Evolutionary conservation across 2,888 invertebrate species (phyloP).

Genomic region (Hybos culiciformis): DNA sequence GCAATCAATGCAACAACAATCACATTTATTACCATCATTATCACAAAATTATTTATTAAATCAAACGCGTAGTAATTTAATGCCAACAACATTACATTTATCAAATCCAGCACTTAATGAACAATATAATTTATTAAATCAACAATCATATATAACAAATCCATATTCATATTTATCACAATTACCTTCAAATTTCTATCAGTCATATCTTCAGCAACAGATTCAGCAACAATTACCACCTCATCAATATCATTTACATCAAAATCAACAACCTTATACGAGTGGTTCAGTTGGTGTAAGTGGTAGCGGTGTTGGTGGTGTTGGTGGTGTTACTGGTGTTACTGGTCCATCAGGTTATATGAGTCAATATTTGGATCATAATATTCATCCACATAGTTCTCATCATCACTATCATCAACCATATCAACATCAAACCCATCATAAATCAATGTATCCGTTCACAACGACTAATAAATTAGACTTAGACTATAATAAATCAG

Average conservation of each 20-base stretch:
- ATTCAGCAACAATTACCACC: constrained; percentile 28
- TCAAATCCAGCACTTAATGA: constrained; percentile 30
- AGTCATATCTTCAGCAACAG: constrained; percentile 17
- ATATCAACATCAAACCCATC: constrained; percentile 15
- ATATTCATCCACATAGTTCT: constrained; percentile 17
- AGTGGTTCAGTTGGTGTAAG: constrained; percentile 21
- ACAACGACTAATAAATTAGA: constrained; percentile 39
- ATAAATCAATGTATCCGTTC: constrained; percentile 26
- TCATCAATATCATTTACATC: constrained; percentile 15
- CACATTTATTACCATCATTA: constrained; percentile 24
- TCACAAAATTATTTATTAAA: constrained; percentile 15
- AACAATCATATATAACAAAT: constrained; percentile 32
- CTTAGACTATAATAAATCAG: constrained; percentile 37
- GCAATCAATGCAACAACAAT: constrained; percentile 19
- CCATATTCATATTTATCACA: constrained; percentile 22
- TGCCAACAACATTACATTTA: constrained; percentile 32
- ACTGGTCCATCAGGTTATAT: constrained; percentile 12
- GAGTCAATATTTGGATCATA: constrained; percentile 20
- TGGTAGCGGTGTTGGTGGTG: constrained; percentile 16
- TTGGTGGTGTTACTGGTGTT: constrained; percentile 26
- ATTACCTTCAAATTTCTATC: constrained; percentile 4
- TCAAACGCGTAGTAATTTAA: constrained; percentile 24
- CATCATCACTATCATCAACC: constrained; percentile 18
- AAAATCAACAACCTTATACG: constrained; percentile 28
- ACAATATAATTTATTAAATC: constrained; percentile 19